Evolutionary conservation across 1,140 invertebrate species (phyloP).

Genomic region (Rhagoletis pomonella): DNA sequence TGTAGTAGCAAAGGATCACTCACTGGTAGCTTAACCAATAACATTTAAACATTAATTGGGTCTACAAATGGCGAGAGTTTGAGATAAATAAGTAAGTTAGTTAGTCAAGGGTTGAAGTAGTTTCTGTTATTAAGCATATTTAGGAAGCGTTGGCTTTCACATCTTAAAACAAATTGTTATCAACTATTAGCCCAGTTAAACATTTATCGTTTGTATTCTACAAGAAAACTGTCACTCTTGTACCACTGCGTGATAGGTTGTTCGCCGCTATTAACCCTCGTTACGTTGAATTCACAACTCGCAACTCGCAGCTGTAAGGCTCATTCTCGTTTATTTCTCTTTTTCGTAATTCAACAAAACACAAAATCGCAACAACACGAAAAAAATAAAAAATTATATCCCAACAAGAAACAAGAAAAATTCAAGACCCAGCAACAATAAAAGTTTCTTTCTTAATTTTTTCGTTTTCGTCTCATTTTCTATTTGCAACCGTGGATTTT

Average conservation of each 20-base stretch:
- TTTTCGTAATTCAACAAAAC: conserved; percentile 27
- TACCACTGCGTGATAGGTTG: not conserved
- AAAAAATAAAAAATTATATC: conserved; percentile 17
- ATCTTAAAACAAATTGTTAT: too few relatives aligned
- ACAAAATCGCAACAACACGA: conserved; percentile 40
- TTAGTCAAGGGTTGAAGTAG: too few relatives aligned
- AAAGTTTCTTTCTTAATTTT: conserved; percentile 38
- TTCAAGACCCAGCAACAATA: conserved; percentile 40
- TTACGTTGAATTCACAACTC: not conserved
- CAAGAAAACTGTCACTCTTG: not conserved
- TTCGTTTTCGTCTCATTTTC: conserved; percentile 44
- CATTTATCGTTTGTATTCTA: too few relatives aligned
- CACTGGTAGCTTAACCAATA: too few relatives aligned
- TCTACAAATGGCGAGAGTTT: too few relatives aligned
- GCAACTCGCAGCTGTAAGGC: conserved; percentile 14
- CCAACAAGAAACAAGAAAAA: conserved; percentile 24
- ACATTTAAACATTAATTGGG: too few relatives aligned
- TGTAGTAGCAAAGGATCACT: too few relatives aligned
- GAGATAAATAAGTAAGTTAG: too few relatives aligned
- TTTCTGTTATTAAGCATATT: too few relatives aligned
- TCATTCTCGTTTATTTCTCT: not conserved
- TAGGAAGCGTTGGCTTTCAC: too few relatives aligned
- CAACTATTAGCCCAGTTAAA: too few relatives aligned
- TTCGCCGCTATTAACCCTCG: conserved; percentile 35
- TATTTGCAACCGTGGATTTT: conserved; percentile 28